Conservation (phyloP, 2,113 vertebrate species). For the Ivindomyrus marchei region DNA sequence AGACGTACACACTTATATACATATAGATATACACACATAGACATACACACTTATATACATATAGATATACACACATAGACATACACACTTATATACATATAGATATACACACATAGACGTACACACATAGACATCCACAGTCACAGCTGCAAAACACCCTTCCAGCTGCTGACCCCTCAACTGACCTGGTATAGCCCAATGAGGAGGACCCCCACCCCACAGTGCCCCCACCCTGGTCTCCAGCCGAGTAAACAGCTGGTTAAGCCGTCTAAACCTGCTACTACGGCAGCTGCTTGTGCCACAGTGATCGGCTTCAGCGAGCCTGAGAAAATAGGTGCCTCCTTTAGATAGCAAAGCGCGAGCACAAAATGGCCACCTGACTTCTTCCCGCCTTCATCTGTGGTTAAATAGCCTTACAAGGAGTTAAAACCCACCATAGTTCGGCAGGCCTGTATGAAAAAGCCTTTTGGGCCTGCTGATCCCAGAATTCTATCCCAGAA, state of each 20-base stretch:
- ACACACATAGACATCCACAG: background rate
- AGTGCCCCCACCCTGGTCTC: background rate
- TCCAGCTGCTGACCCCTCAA: background rate
- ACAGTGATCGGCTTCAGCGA: background rate
- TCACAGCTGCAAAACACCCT: background rate
- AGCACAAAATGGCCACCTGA: background rate
- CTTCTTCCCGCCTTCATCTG: background rate
- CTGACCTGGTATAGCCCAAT: background rate
- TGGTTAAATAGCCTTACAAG: background rate
- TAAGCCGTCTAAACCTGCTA: conserved; percentile 13
- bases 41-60: no score
- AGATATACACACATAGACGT: background rate
- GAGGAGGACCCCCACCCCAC: background rate
- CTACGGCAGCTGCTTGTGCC: conserved; percentile 5
- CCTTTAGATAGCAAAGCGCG: background rate
- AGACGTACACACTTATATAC: no score
- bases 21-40: no score
- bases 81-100: background rate
- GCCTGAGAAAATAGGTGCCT: background rate
- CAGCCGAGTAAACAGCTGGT: conserved; percentile 6
- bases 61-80: no score
- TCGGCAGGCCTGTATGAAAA: background rate
- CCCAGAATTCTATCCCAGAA: background rate
- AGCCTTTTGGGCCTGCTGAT: background rate
- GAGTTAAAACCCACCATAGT: background rate